Evolutionary conservation across 2,113 vertebrate genomes (phyloP), one percentile per base, ranked within the genome.

Genomic region (Microtus montanus): DNA sequence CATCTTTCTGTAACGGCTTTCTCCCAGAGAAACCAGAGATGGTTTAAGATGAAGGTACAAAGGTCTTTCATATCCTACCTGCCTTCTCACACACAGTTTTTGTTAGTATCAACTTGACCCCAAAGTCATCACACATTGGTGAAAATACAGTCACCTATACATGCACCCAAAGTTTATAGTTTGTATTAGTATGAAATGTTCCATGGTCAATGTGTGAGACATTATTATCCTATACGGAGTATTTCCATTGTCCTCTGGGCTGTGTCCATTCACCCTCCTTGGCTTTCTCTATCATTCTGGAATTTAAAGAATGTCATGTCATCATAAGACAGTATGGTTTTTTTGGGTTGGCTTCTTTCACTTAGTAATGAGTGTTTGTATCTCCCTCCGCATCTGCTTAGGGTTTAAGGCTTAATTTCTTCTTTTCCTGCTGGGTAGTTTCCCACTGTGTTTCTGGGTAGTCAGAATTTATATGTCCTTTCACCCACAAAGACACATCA

Each of bases 21-120:
- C 14, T 30, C 13, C n/a, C 58, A 63, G 54, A 58, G 54, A 58
- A 54, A 58, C 20, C 63, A 5, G 78, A n/a, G 3, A 80, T 80
- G 35, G 71, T 71, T 38, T 47, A 79, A 44, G 52, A 75, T 7
- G 14, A 80, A 54, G 3, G 9, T 61, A 9, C 5, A 75, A 24
- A 82, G n/a, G 47, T 28, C 66, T 61, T 13, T 14, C 24, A 19
- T 38, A 38, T 8, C 35, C 26, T 44, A 7, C 2, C 15, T 74
- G 35, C 13, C 26, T 20, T 11, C 5, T 10, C 7, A 13, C 9
- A 58, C 5, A 10, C 1, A 52, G 1, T 26, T 26, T 4, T 14
- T 10, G 0, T 30, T 61, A 28, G 47, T n/a, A 20, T 79, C 38
- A n/a, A 17, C 5, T 52, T 86, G 41, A 35, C 8, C 12, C 44